phyloP scores from a whole-genome alignment of 2,888 invertebrate species.

The Formica aserva region DNA sequence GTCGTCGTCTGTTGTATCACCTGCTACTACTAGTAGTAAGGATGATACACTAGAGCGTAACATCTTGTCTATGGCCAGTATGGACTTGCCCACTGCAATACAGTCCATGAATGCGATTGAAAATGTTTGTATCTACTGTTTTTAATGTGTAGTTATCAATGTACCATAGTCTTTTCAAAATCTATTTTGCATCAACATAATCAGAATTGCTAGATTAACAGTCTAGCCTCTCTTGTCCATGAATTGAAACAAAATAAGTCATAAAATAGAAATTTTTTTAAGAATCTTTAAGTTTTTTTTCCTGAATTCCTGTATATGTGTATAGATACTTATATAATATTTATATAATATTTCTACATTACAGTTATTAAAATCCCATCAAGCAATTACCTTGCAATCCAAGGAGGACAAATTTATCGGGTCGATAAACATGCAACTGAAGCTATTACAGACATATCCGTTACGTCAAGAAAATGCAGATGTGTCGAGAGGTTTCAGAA shows the following conservation, averaged over 20 bases:
- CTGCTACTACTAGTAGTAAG: slow-evolving; percentile 85
- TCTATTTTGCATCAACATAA: neutral
- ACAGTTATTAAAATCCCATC: slow-evolving; percentile 82
- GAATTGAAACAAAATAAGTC: neutral
- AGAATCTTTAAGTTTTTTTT: neutral
- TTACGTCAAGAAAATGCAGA: slow-evolving; percentile 83
- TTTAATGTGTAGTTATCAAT: neutral
- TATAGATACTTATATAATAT: slow-evolving; percentile 30
- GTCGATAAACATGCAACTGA: slow-evolving; percentile 83
- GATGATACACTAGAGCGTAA: slow-evolving; percentile 86
- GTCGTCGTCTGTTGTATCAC: slow-evolving; percentile 84
- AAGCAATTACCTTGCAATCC: slow-evolving; percentile 79
- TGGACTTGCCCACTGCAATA: slow-evolving; percentile 88
- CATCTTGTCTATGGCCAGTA: slow-evolving; percentile 89
- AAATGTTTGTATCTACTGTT: slow-evolving; percentile 85
- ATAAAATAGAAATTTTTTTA: neutral
- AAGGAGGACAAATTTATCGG: slow-evolving; percentile 84
- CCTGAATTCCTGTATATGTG: neutral
- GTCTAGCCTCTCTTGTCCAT: neutral
- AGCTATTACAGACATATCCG: slow-evolving; percentile 83
- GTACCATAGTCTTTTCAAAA: neutral
- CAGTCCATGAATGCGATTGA: slow-evolving; percentile 91
- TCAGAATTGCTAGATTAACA: neutral
- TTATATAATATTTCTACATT: slow-evolving; percentile 47
- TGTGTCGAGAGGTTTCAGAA: slow-evolving; percentile 87